These are phyloP conservation scores for Chouioia cunea DNA, from an alignment of 2,888 invertebrate genomes.

Conservation along the genomic window DNA sequence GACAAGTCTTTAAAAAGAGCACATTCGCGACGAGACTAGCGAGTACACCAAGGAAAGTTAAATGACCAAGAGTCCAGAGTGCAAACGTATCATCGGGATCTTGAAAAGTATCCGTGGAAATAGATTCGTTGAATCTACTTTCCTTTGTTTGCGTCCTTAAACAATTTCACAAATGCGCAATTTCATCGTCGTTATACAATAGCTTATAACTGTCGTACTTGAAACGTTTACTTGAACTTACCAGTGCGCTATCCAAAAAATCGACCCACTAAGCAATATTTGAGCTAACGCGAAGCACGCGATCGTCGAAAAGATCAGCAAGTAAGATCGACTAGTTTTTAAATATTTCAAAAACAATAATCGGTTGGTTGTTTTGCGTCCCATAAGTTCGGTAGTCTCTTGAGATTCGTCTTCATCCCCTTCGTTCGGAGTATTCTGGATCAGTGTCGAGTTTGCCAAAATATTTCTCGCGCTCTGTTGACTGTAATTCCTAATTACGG, in stretches of 20 bases:
- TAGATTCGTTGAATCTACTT: too few species aligned
- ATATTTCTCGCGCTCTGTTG: constrained; percentile 28
- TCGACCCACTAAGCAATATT: constrained; percentile 76
- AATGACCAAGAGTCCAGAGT: constrained; percentile 71
- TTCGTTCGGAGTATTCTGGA: too few species aligned
- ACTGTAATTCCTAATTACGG: neutral
- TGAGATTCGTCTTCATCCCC: constrained; percentile 68
- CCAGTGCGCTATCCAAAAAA: constrained; percentile 85
- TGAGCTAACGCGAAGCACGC: constrained; percentile 74
- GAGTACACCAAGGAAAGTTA: constrained; percentile 51
- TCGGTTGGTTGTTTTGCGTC: constrained; percentile 73
- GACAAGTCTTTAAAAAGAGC: constrained; percentile 79
- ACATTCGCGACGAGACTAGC: constrained; percentile 58
- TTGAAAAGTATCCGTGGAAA: too few species aligned
- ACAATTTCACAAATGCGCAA: too few species aligned
- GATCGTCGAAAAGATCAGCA: constrained; percentile 73
- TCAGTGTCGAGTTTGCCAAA: too few species aligned
- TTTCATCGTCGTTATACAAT: too few species aligned
- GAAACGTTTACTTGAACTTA: constrained; percentile 67
- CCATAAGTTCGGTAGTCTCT: constrained; percentile 75
- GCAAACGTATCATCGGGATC: too few species aligned
- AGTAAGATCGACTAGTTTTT: constrained; percentile 75
- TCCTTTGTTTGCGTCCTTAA: too few species aligned
- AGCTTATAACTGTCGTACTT: too few species aligned
- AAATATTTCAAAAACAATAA: constrained; percentile 78